Base-by-base conservation (phyloP, 2,113 vertebrate genomes). In the Pterocles orientalis region DNA sequence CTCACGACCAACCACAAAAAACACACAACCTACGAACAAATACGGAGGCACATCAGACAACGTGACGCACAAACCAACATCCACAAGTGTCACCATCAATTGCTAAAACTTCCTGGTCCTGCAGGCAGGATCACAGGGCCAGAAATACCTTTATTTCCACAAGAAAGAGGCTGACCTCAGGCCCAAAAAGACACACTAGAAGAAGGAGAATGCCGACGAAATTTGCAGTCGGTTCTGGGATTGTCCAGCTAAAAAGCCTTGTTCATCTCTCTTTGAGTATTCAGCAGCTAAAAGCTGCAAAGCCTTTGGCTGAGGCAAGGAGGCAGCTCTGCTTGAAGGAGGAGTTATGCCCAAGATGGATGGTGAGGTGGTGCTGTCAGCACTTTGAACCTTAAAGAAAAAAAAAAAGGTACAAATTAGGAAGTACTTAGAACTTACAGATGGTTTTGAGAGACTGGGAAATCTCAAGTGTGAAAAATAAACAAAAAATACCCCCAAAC, bases 301-400 rank as follows among this genome's bases (percentile, higher is more conserved):
- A 48, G 26, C 20, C 20, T 34, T 54, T 58, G 86, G 8, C n/a
- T 69, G 51, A 79, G 28, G n/a, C 2, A 19, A 53, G 8, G 14
- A 20, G 36, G 10, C 25, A 76, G 39, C 4, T 54, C 75, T 53
- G 34, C 25, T 45, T 56, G 72, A 81, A 71, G 62, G 24, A 77
- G 17, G 36, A 31, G 7, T 19, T 62, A n/a, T 3, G 1, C 34
- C n/a, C 0, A 0, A 90, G 43, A 15, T 36, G 20, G 56, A 36
- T 64, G 18, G 28, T 6, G 50, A 88, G 54, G 25, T 2, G 8
- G 17, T 57, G 47, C 23, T 77, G 31, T 58, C 47, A 80, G 53
- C 24, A 54, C 20, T 80, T 82, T 82, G 31, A 82, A 65, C 12
- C 25, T 34, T 12, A 36, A 7, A 48, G 19, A n/a, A 64, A 5